Conservation (phyloP, 2,888 invertebrate species). For the Drosophila testacea region DNA sequence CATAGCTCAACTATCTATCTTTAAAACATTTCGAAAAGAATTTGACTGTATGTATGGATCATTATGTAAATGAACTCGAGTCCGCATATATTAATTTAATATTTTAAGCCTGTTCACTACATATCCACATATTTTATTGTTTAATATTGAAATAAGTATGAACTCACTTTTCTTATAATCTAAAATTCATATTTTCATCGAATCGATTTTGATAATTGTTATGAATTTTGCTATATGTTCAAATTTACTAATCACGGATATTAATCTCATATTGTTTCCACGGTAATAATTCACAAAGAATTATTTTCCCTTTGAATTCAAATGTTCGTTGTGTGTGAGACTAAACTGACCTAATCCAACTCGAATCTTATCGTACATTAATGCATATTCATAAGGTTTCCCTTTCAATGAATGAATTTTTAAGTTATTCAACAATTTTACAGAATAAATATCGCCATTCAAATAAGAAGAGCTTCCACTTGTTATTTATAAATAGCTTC, state of each 20-base stretch:
- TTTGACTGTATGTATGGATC: too few species aligned
- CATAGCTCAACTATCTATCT: neutral
- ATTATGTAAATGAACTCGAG: too few species aligned
- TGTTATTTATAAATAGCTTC: neutral
- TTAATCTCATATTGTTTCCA: neutral
- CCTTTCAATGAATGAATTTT: conserved; percentile 19
- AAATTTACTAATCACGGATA: neutral
- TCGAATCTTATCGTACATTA: neutral
- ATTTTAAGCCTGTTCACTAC: too few species aligned
- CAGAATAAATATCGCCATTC: conserved; percentile 4
- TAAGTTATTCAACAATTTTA: conserved; percentile 4
- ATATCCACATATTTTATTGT: too few species aligned
- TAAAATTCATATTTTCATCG: neutral
- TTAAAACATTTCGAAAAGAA: neutral
- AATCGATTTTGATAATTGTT: neutral
- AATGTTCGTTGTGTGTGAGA: neutral
- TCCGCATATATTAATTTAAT: neutral
- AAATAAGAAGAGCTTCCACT: neutral
- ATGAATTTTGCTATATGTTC: neutral
- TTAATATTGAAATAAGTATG: too few species aligned
- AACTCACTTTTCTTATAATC: too few species aligned
- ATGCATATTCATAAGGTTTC: conserved; percentile 16
- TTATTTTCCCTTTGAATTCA: conserved; percentile 1
- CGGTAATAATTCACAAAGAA: neutral
- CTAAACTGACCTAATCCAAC: conserved; percentile 23